These are phyloP conservation scores for Chironomus striatipennis DNA, from an alignment of 1,140 invertebrate genomes.

Conservation along the genomic window DNA sequence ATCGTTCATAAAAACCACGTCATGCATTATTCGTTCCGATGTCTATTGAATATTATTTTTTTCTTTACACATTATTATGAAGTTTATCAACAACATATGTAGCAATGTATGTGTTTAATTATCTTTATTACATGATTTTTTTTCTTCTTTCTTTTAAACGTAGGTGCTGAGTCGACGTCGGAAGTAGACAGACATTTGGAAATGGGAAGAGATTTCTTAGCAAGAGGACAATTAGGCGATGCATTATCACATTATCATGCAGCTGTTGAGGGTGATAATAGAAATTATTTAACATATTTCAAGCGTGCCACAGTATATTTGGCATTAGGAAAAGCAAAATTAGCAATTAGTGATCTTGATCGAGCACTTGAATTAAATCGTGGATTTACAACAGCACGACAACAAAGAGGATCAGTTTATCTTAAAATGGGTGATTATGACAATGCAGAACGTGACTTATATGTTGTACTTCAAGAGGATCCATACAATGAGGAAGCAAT, in stretches of 20 bases:
- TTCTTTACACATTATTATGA: too few relatives aligned
- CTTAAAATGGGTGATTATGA: conserved; percentile 82
- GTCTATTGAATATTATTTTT: too few relatives aligned
- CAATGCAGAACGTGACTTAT: conserved; percentile 73
- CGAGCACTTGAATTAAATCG: conserved; percentile 87
- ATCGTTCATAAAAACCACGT: not conserved
- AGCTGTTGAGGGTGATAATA: conserved; percentile 92
- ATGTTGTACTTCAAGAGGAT: conserved; percentile 56
- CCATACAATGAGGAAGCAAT: conserved; percentile 69
- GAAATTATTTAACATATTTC: conserved; percentile 92
- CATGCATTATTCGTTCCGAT: not conserved
- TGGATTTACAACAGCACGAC: conserved; percentile 82
- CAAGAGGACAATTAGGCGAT: conserved; percentile 88
- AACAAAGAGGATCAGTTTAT: conserved; percentile 79
- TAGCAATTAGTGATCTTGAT: conserved; percentile 88
- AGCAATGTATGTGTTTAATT: not conserved
- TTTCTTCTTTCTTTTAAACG: conserved; percentile 32
- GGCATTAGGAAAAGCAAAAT: conserved; percentile 90
- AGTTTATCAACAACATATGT: conserved; percentile 13
- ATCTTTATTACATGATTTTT: not conserved
- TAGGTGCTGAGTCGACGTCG: conserved; percentile 53
- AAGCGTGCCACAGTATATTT: conserved; percentile 94
- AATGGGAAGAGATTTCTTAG: conserved; percentile 82
- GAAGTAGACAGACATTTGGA: conserved; percentile 91
- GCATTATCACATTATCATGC: conserved; percentile 96